Base-by-base conservation (phyloP, 1,140 invertebrate genomes). In the Triops cancriformis region DNA sequence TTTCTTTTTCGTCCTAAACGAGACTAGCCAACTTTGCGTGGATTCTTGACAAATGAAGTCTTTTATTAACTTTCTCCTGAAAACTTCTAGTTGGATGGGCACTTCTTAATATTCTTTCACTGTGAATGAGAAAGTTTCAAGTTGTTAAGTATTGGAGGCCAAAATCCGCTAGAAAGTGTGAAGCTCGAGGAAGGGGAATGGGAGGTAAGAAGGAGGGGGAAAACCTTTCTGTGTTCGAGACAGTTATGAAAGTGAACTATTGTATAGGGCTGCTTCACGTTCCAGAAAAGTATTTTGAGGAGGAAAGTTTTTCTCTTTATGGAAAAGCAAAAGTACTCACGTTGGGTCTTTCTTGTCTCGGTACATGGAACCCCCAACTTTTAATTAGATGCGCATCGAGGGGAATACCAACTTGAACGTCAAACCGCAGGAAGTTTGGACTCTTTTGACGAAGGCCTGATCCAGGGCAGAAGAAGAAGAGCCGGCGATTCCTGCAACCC, bases 371-470 rank as follows among this genome's bases (percentile, higher is more conserved):
- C n/a, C 51, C 4, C n/a, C 51, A 64, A 64, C 51, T 64, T 64
- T 64, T 64, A 64, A 64, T 64, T 64, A 64, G 51, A 64, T 64
- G 51, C 51, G 51, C 51, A 64, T 64, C 51, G 51, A 64, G 51
- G 51, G 51, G 51, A 64, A 64, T 64, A 64, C 51, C 51, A 64
- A 64, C 51, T 64, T 64, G 18, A 64, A 64, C 51, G 51, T 64
- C 51, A 64, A 64, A 64, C 51, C 51, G 51, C 51, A 64, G 51
- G 51, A 64, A 64, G 51, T 64, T 64, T 64, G 51, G 51, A 64
- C 51, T 64, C 51, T 64, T 64, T 64, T 64, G 51, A 64, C 14
- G 51, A 64, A 64, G 51, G 51, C 51, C 51, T 64, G 51, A 64
- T 64, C 18, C 51, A 64, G 51, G 23, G 51, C 14, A 64, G 51